A percentile compares a stretch with the other conserved stretches of the same genome.
Evolutionary conservation across 2,888 invertebrate genomes (phyloP).

Genomic region (Arctia plantaginis): DNA sequence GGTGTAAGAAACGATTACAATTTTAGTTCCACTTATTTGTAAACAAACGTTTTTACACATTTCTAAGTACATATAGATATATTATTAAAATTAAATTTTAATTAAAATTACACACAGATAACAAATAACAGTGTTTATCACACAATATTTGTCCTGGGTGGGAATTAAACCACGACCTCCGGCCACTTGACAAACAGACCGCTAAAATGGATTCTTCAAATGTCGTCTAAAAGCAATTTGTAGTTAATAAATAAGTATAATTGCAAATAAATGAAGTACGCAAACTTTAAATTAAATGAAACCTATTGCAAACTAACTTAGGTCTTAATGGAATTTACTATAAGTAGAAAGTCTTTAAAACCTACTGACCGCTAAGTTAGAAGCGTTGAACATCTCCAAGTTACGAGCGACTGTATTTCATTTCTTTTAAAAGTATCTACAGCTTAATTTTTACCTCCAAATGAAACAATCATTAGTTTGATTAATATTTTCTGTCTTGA

Average conservation of each 20-base stretch:
- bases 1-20: too few relatives aligned
- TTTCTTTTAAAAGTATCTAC: not conserved
- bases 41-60: too few relatives aligned
- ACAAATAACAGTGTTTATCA: too few relatives aligned
- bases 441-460: not conserved
- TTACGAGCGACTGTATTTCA: conserved; percentile 24
- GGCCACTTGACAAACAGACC: too few relatives aligned
- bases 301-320: conserved; percentile 34
- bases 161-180: too few relatives aligned
- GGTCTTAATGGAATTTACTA: conserved; percentile 52
- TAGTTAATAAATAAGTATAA: conserved; percentile 14
- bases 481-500: not conserved
- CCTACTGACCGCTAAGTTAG: conserved; percentile 55
- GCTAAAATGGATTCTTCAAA: too few relatives aligned
- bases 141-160: too few relatives aligned
- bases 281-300: conserved; percentile 43
- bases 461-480: not conserved
- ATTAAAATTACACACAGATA: too few relatives aligned
- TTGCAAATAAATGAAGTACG: conserved; percentile 26
- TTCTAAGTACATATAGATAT: not conserved
- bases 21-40: too few relatives aligned
- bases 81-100: too few relatives aligned
- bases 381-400: conserved; percentile 32
- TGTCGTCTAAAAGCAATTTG: not conserved
- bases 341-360: conserved; percentile 54